phyloP scores from a whole-genome alignment of 1,140 invertebrate genomes.

The Pomacea maculata region DNA sequence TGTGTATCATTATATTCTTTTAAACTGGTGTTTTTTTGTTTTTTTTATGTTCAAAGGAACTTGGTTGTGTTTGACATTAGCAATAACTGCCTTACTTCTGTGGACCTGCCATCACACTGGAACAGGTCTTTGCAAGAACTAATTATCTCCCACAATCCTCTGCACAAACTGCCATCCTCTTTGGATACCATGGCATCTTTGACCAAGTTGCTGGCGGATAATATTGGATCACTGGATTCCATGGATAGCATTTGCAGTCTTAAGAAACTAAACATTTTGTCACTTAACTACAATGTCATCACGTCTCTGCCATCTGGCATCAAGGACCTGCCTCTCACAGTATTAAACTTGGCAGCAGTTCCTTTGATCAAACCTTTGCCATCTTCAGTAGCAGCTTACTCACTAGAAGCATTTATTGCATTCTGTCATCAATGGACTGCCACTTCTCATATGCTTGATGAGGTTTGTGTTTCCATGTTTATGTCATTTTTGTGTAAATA shows the following conservation, averaged over 20 bases:
- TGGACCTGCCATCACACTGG: constrained; percentile 17
- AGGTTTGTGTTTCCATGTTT: too few relatives aligned
- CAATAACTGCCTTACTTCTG: constrained; percentile 16
- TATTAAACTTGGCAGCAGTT: constrained; percentile 40
- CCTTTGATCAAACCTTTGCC: constrained; percentile 22
- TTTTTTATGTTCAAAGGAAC: neutral
- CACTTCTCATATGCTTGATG: too few relatives aligned
- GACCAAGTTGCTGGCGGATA: constrained; percentile 41
- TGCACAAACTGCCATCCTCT: constrained; percentile 37
- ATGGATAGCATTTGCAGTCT: constrained; percentile 34
- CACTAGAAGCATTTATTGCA: constrained; percentile 11
- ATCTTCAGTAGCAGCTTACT: neutral
- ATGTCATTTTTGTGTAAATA: neutral
- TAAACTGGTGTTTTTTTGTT: neutral
- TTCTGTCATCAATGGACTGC: neutral
- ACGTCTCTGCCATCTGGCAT: constrained; percentile 24
- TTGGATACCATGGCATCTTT: constrained; percentile 26
- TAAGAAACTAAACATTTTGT: constrained; percentile 34
- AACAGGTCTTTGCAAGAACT: constrained; percentile 14
- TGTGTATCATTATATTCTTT: neutral
- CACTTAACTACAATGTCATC: constrained; percentile 34
- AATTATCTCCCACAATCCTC: constrained; percentile 48
- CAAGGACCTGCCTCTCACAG: constrained; percentile 12
- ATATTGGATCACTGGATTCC: constrained; percentile 40
- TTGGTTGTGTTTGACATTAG: neutral